Evolutionary conservation across 2,797 vertebrate genomes (phyloP).

Genomic region (Meriones psammophilus): DNA sequence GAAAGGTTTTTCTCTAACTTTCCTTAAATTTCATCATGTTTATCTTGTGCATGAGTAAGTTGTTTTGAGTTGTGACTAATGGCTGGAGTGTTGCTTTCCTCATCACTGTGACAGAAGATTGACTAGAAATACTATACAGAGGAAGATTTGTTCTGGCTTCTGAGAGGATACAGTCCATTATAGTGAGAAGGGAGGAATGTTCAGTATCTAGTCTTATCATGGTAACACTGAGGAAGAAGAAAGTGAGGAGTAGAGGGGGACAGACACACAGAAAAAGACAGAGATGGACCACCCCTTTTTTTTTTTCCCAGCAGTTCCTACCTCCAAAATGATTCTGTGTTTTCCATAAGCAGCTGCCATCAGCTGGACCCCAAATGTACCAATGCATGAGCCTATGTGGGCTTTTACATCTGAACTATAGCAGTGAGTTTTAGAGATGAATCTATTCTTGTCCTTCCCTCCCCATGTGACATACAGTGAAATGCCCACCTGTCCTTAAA

Average conservation of each 20-base stretch:
- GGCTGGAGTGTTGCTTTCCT: not conserved
- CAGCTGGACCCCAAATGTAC: not conserved
- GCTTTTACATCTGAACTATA: not conserved
- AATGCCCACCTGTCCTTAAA: not conserved
- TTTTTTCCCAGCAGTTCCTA: not conserved
- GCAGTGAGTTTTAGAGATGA: not conserved
- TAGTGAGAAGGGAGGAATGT: not conserved
- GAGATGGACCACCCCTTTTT: not conserved
- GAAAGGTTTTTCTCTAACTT: constrained; percentile 1
- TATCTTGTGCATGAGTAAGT: not conserved
- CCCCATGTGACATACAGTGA: not conserved
- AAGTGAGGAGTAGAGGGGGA: not conserved
- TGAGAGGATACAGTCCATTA: not conserved
- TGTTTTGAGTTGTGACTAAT: constrained; percentile 15
- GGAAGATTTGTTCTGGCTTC: not conserved
- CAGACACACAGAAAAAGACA: not conserved
- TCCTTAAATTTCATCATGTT: not conserved
- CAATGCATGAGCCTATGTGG: not conserved
- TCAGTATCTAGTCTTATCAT: no score
- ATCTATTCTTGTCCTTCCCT: not conserved
- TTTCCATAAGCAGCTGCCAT: not conserved
- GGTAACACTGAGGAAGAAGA: no score
- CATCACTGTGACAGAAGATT: not conserved
- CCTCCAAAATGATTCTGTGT: not conserved
- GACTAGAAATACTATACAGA: not conserved